phyloP scores from a whole-genome alignment of 2,888 invertebrate species.

The Gnatocerus cornutus region DNA sequence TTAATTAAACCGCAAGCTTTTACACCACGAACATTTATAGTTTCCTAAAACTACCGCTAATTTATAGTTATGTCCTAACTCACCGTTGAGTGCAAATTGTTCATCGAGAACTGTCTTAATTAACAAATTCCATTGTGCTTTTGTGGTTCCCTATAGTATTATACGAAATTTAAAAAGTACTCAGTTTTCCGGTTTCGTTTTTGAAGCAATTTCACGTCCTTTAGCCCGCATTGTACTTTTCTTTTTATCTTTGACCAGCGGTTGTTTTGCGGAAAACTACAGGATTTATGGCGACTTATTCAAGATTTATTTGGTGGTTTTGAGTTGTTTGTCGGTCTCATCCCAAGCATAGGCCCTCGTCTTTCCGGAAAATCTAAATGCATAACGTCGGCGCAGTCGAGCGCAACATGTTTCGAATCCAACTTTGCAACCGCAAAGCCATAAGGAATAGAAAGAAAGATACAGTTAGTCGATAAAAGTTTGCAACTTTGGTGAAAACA shows the following conservation, averaged over 20 bases:
- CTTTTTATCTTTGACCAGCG: constrained; percentile 34
- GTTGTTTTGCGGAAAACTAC: constrained; percentile 25
- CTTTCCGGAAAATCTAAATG: constrained; percentile 41
- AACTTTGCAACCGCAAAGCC: constrained; percentile 46
- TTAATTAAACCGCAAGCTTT: background rate
- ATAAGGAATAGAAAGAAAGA: constrained; percentile 43
- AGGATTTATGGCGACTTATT: constrained; percentile 39
- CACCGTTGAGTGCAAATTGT: background rate
- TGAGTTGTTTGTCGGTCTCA: constrained; percentile 36
- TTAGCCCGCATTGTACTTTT: background rate
- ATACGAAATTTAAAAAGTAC: background rate
- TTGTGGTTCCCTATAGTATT: background rate
- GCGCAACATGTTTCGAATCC: constrained; percentile 43
- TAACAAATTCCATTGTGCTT: background rate
- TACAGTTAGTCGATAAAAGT: constrained; percentile 48
- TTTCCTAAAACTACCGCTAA: constrained; percentile 1
- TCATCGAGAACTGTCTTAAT: background rate
- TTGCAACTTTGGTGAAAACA: constrained; percentile 38
- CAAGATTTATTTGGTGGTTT: constrained; percentile 40
- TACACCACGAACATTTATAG: constrained; percentile 2
- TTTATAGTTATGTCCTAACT: background rate
- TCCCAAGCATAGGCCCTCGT: constrained; percentile 31
- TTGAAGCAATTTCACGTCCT: background rate
- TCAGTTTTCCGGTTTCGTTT: background rate
- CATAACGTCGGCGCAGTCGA: constrained; percentile 43